Conservation (phyloP, 2,113 vertebrate species). For the Eolophus roseicapilla region DNA sequence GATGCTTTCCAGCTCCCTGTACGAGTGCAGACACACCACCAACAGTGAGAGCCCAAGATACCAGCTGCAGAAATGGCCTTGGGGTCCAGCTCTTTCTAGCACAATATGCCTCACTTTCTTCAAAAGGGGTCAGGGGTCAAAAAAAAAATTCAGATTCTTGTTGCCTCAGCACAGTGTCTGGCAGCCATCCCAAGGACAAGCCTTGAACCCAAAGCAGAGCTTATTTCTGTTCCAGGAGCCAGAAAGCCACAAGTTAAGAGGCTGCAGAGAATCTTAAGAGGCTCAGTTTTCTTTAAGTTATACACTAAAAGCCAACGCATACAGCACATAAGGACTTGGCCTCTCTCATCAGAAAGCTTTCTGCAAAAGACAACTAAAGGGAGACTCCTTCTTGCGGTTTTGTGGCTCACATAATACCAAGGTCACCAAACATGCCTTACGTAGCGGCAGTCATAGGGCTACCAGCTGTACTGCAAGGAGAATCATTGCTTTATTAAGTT, state of each 20-base stretch:
- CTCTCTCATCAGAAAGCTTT: background rate
- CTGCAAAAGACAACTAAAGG: background rate
- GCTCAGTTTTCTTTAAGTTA: background rate
- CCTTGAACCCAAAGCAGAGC: background rate
- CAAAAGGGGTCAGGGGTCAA: background rate
- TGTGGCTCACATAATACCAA: background rate
- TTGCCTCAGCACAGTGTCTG: background rate
- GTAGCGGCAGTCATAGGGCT: accelerated
- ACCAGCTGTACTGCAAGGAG: accelerated
- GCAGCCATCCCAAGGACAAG: background rate
- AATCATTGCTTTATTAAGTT: background rate
- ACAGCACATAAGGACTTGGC: background rate
- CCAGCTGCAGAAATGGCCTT: background rate
- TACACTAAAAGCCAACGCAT: accelerated
- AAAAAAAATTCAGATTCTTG: background rate
- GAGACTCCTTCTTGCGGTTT: background rate
- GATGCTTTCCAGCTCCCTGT: accelerated
- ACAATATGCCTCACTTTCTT: background rate
- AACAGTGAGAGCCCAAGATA: background rate
- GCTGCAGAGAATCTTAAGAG: background rate
- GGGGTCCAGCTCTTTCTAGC: background rate
- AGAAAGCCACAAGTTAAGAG: background rate
- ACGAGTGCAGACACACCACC: accelerated
- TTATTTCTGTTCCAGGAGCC: background rate
- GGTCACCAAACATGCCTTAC: background rate